phyloP scores from a whole-genome alignment of 2,113 vertebrate genomes.

The Phyllostomus hastatus region DNA sequence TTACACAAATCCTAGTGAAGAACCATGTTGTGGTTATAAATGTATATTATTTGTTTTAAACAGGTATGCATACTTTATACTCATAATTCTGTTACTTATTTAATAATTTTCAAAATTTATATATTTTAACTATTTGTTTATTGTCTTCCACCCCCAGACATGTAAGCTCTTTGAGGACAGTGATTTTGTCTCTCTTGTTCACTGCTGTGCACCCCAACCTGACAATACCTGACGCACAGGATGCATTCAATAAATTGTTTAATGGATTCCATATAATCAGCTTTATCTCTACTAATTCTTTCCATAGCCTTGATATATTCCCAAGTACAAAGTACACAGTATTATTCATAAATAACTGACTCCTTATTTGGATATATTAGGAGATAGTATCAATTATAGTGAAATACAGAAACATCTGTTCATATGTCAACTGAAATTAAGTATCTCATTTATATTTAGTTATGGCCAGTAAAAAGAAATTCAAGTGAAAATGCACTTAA shows the following conservation, averaged over 20 bases:
- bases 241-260: not conserved
- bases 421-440: not conserved
- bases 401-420: not conserved
- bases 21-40: not conserved
- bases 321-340: not conserved
- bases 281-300: not conserved
- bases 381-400: not conserved
- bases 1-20: not conserved
- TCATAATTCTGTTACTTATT: not conserved
- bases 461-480: not conserved
- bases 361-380: not conserved
- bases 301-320: not conserved
- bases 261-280: not conserved
- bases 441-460: not conserved
- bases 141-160: not conserved
- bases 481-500: constrained; percentile 10
- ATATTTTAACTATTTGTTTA: not conserved
- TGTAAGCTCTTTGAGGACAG: not conserved
- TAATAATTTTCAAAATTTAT: not conserved
- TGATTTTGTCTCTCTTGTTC: not conserved
- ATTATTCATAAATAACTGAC: not conserved
- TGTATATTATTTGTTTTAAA: not conserved
- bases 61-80: not conserved
- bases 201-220: not conserved
- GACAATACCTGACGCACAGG: not conserved